Base-by-base conservation (phyloP, 2,113 vertebrate genomes). In the Hyla sarda region DNA sequence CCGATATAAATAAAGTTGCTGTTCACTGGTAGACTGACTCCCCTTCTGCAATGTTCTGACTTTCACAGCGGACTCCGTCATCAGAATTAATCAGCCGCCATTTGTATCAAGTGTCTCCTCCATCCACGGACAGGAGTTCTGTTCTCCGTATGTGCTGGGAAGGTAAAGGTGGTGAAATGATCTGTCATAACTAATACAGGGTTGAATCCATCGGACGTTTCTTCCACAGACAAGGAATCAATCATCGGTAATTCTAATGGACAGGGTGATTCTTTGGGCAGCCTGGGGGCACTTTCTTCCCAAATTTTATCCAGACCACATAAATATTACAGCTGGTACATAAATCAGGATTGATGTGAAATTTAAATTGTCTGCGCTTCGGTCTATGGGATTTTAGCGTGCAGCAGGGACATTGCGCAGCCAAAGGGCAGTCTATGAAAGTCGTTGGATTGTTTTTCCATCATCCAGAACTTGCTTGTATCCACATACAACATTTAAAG, bases 281-380 rank as follows among this genome's bases (percentile, higher is more conserved):
- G 34, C 9, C 34, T 9, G 10, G 32, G 65, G 67, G 67, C 67
- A 23, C 32, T 41, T 23, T 69, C 65, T 69, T 37, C 65, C 10
- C 30, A 37, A 0, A 23, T 71, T 37, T 71, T 37, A 71, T 17
- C 67, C 65, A 41, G 67, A 41, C 34, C 67, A 23, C 67, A 23
- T 12, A 41, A 71, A 71, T 71, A 71, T 71, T 41, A 71, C 34
- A 34, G 67, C 2, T 8, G 9, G 17, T 37, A 71, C 6, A 14
- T 21, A 71, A 71, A 71, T 21, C 67, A 71, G 67, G 67, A 71
- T 71, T 71, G 32, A 71, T 71, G 67, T 9, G 67, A 71, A 41
- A 71, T 71, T 10, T 17, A 23, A 71, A 41, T 23, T 23, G 67
- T 12, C 32, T 41, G 32, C 67, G 8, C 65, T 34, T 8, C 5